Conservation (phyloP, 2,797 vertebrate species). For the Rhinatrema bivittatum region DNA sequence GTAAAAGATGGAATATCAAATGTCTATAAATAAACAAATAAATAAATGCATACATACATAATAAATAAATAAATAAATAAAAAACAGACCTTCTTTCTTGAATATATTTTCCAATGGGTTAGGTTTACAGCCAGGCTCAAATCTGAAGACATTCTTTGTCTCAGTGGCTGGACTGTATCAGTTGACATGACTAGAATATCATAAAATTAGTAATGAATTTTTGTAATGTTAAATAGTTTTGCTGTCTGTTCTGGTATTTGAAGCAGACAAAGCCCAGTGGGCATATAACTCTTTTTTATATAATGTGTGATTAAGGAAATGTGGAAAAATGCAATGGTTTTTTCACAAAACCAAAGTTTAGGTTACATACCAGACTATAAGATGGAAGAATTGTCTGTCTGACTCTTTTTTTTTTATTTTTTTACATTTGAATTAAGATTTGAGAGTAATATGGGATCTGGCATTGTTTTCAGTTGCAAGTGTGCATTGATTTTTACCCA, state of each 20-base stretch:
- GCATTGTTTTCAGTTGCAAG: no score
- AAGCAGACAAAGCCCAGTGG: conserved; percentile 15
- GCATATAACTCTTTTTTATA: conserved; percentile 9
- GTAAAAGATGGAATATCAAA: no score
- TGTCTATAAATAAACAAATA: no score
- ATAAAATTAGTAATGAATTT: conserved; percentile 26
- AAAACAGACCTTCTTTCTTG: conserved; percentile 8
- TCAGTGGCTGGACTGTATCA: conserved; percentile 24
- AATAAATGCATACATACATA: no score
- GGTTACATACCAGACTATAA: background rate
- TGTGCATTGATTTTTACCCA: no score
- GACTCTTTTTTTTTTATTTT: background rate
- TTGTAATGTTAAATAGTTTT: conserved; percentile 33
- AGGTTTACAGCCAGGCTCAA: conserved; percentile 24
- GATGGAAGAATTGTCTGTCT: conserved; percentile 2
- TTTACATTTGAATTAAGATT: no score
- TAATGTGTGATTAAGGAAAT: background rate
- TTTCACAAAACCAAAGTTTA: background rate
- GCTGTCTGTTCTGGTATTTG: conserved; percentile 13
- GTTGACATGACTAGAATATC: conserved; percentile 24
- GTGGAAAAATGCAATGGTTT: background rate
- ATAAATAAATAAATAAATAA: no score
- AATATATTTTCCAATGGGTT: conserved; percentile 15
- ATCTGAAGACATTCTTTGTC: conserved; percentile 27
- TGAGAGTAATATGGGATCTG: no score